A percentile compares a stretch with the other conserved stretches of the same genome.
Evolutionary conservation across 1,140 invertebrate genomes (phyloP).

Genomic region (Wiebesia pumilae): DNA sequence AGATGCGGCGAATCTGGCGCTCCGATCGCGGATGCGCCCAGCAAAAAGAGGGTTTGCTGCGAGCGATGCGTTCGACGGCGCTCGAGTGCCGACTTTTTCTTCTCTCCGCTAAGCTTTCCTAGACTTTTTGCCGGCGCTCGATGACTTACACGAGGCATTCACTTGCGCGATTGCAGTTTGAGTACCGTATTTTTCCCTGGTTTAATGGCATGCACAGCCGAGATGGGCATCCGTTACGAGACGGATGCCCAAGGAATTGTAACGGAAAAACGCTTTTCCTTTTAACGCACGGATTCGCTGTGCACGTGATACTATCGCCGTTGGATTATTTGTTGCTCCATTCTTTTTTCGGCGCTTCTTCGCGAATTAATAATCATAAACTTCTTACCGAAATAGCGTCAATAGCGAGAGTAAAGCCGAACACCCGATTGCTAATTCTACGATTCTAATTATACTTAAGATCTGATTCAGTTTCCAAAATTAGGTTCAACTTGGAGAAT

Average conservation of each 20-base stretch:
- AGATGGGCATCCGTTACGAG: neutral
- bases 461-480: neutral
- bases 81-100: neutral
- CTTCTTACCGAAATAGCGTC: too few relatives aligned
- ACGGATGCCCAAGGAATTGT: neutral
- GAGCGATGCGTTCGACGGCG: too few relatives aligned
- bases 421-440: neutral
- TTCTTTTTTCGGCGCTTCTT: too few relatives aligned
- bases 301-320: too few relatives aligned
- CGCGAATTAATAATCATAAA: too few relatives aligned
- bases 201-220: neutral
- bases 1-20: neutral
- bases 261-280: too few relatives aligned
- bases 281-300: too few relatives aligned
- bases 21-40: neutral
- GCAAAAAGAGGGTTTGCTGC: neutral
- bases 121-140: neutral
- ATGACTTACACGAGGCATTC: neutral
- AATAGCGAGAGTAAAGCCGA: too few relatives aligned
- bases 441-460: neutral
- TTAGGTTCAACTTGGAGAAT: neutral
- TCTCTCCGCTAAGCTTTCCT: neutral
- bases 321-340: too few relatives aligned
- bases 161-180: conserved; percentile 46
- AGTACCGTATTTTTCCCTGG: neutral